phyloP scores from a whole-genome alignment of 92 coral and sea anemone genomes.

The Ricordea florida region DNA sequence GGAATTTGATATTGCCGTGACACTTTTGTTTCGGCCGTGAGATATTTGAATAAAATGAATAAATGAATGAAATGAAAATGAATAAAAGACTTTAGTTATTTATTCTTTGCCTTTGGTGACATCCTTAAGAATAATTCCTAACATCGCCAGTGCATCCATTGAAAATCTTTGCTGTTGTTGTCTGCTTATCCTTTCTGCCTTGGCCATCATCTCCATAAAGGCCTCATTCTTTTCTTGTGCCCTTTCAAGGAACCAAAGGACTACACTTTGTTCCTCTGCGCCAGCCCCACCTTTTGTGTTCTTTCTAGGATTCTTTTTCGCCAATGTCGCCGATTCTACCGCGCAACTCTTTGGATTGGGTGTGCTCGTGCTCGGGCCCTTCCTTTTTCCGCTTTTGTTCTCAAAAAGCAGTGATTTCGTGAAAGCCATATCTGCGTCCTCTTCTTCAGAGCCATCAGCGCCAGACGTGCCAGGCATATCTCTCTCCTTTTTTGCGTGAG shows the following conservation, averaged over 20 bases:
- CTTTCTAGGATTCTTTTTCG: constrained; percentile 11
- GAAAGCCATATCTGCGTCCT: background rate
- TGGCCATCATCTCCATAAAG: constrained; percentile 41
- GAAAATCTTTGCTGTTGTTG: constrained; percentile 34
- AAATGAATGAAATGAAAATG: too few relatives aligned
- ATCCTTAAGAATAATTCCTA: constrained; percentile 34
- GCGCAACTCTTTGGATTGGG: constrained; percentile 10
- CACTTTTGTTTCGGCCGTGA: too few relatives aligned
- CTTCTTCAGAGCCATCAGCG: constrained; percentile 2
- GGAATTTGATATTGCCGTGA: too few relatives aligned
- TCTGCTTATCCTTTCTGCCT: constrained; percentile 28
- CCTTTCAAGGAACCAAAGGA: constrained; percentile 16
- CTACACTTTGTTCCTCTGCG: constrained; percentile 17
- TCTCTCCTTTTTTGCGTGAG: background rate
- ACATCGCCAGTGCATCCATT: constrained; percentile 35
- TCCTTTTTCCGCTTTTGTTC: constrained; percentile 31
- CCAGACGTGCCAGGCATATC: constrained; percentile 24
- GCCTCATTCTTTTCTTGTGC: constrained; percentile 20
- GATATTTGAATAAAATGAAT: too few relatives aligned
- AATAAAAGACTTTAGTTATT: background rate
- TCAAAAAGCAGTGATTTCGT: constrained; percentile 4
- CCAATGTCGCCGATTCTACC: background rate
- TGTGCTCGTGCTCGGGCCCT: constrained; percentile 15
- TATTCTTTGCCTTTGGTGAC: constrained; percentile 18
- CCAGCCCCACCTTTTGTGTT: constrained; percentile 28